phyloP scores from a whole-genome alignment of 1,140 invertebrate genomes.

The Caenorhabditis brenneri region DNA sequence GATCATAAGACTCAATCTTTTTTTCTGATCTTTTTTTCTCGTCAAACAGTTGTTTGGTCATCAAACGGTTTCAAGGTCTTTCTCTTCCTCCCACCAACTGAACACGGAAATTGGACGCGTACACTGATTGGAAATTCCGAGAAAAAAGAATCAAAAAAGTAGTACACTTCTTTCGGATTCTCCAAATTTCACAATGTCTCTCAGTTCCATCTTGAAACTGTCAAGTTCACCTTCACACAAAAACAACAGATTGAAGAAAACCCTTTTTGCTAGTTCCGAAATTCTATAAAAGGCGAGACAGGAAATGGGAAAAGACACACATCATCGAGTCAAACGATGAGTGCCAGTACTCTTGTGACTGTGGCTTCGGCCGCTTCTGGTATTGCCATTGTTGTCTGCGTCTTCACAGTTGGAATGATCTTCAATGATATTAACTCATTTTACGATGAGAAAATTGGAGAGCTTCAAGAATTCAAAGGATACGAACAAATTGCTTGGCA shows the following conservation, averaged over 20 bases:
- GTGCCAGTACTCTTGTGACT: slow-evolving; percentile 37
- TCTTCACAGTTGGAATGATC: slow-evolving; percentile 51
- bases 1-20: slow-evolving; percentile 14
- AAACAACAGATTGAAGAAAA: neutral
- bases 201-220: slow-evolving; percentile 2
- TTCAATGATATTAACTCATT: slow-evolving; percentile 55
- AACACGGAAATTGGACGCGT: slow-evolving; percentile 31
- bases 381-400: slow-evolving; percentile 48
- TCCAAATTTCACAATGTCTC: neutral
- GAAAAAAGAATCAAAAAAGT: neutral
- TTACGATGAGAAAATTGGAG: slow-evolving; percentile 52
- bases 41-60: neutral
- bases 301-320: slow-evolving; percentile 10
- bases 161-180: neutral
- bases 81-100: neutral
- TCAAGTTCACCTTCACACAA: slow-evolving; percentile 6
- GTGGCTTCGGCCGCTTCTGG: slow-evolving; percentile 47
- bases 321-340: slow-evolving; percentile 21
- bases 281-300: slow-evolving; percentile 13
- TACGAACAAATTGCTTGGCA: slow-evolving; percentile 43
- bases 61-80: slow-evolving; percentile 28
- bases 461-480: slow-evolving; percentile 50
- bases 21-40: neutral
- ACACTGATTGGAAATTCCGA: slow-evolving; percentile 34
- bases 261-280: neutral